Conservation (phyloP, 2,888 invertebrate genomes). For the Schizotus pectinicornis region DNA sequence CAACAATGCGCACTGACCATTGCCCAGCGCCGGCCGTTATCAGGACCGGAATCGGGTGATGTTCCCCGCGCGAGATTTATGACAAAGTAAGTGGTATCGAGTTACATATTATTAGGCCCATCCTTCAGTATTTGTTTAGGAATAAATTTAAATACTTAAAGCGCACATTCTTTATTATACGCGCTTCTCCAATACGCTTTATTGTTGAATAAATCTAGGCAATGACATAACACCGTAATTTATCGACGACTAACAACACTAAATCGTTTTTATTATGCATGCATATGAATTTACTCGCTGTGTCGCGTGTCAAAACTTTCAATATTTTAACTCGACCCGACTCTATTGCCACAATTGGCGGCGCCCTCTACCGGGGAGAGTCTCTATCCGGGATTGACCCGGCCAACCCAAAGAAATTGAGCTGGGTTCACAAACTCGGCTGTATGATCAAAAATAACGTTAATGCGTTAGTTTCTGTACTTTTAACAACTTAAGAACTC, state of each 20-base stretch:
- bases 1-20: too few species aligned
- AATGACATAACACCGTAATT: conserved; percentile 33
- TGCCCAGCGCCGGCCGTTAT: conserved; percentile 2
- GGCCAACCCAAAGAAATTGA: too few species aligned
- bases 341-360: too few species aligned
- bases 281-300: conserved; percentile 22
- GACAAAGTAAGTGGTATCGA: conserved; percentile 41
- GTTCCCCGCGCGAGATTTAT: conserved; percentile 36
- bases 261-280: conserved; percentile 32
- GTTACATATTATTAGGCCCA: conserved; percentile 43
- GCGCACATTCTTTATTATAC: conserved; percentile 22
- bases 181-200: conserved; percentile 24
- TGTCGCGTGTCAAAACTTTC: conserved; percentile 30
- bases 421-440: too few species aligned
- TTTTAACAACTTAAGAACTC: too few species aligned
- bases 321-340: conserved; percentile 13
- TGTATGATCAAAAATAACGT: too few species aligned
- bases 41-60: conserved; percentile 32
- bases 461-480: too few species aligned
- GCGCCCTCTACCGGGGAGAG: too few species aligned
- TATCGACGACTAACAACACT: conserved; percentile 27
- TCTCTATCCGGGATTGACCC: too few species aligned
- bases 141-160: conserved; percentile 38
- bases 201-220: conserved; percentile 32
- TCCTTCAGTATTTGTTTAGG: conserved; percentile 39